Base-by-base conservation (phyloP, 2,888 invertebrate species). In the Encarsia formosa region DNA sequence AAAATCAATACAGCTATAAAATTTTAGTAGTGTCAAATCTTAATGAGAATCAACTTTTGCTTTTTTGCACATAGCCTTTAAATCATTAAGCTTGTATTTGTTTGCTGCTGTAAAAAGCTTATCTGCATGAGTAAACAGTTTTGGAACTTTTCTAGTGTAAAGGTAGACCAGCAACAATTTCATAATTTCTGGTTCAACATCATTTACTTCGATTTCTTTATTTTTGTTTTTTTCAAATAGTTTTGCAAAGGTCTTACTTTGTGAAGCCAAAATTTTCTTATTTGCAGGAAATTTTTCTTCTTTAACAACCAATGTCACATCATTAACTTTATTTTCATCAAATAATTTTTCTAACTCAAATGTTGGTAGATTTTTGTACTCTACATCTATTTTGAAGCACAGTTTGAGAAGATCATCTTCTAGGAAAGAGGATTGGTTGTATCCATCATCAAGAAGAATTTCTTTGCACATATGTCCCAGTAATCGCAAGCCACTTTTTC, bases 61-160 rank as follows among this genome's bases (percentile, higher is more conserved):
- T 26, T 23, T 29, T 6, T 13, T 35, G 29, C 22, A 20, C 43
- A 44, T 20, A 22, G 24, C 38, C 13, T 16, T 26, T 29, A 8
- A 32, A 31, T 52, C 51, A 15, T 35, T n/a, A 11, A 16, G 34
- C 26, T 19, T 26, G 19, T 15, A 43, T 19, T 34, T 34, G 8
- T 34, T 34, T 8, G 34, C 34, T 34, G 34, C 34, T 13, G n/a
- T n/a, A 15, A 8, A 13, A 34, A 34, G 34, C 15, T 34, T 15
- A 8, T 16, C 15, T 8, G 2, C n/a, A n/a, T 34, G 34, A 34
- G 34, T 34, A 16, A 34, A 34, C 15, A 34, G n/a, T 34, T 34
- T 34, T 13, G 13, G 11, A 8, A 34, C 34, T 34, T 16, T 13
- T 8, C 16, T n/a, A 34, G 34, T 34, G 16, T 34, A 34, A 13